These are phyloP conservation scores for Pristionchus mayeri DNA, from an alignment of 2,888 invertebrate species.

Conservation along the genomic window DNA sequence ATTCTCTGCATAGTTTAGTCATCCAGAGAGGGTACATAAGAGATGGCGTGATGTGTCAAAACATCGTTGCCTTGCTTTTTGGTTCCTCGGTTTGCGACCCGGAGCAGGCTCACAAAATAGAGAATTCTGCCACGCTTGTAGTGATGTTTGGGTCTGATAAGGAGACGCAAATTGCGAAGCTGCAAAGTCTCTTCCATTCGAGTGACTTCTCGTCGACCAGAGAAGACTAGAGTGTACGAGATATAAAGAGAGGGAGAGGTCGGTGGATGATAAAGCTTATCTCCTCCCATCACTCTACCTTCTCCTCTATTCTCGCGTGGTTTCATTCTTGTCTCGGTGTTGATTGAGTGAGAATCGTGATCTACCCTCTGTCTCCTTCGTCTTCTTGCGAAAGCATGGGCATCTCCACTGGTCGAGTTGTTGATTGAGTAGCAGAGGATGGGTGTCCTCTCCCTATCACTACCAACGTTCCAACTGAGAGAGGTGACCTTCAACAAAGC, in stretches of 20 bases:
- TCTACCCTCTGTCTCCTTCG: not conserved
- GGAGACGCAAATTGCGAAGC: not conserved
- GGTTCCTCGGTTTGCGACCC: not conserved
- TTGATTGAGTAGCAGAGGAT: not conserved
- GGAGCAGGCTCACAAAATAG: constrained; percentile 24
- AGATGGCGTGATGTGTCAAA: not conserved
- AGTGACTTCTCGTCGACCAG: not conserved
- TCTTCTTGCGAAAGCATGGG: not conserved
- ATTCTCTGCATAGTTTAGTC: not conserved
- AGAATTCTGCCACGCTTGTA: constrained; percentile 28
- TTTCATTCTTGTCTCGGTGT: not conserved
- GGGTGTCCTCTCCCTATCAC: constrained; percentile 1
- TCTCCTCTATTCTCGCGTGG: too few relatives aligned
- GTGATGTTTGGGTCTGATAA: constrained; percentile 21
- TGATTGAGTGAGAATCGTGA: not conserved
- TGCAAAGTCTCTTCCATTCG: not conserved
- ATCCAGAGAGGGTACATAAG: not conserved
- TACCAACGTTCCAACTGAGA: not conserved
- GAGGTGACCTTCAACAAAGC: not conserved
- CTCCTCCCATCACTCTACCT: constrained; percentile 13
- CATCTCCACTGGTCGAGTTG: not conserved
- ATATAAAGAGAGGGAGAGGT: not conserved
- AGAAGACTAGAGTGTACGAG: not conserved
- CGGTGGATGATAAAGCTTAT: constrained; percentile 26
- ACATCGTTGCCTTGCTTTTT: not conserved